Percentiles rank a stretch among this genome's conserved stretches.
These are phyloP conservation scores for Argyrosomus japonicus DNA, from an alignment of 2,113 vertebrate species.

Conservation along the genomic window DNA sequence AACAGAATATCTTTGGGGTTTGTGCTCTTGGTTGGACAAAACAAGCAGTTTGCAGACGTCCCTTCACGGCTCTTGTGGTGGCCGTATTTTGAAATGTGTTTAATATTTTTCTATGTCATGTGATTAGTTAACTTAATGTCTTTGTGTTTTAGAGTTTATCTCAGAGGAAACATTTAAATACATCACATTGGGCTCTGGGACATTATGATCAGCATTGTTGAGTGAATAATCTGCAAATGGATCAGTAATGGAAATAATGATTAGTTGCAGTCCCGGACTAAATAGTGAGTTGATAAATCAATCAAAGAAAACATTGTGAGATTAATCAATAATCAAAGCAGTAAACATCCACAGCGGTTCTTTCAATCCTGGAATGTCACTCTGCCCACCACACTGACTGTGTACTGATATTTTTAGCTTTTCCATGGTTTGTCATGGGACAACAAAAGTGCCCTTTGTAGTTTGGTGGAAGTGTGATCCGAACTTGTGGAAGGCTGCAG, in stretches of 20 bases:
- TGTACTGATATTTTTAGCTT: constrained; percentile 52
- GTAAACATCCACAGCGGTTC: neutral
- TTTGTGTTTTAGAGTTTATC: neutral
- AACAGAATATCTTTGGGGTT: neutral
- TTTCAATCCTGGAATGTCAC: neutral
- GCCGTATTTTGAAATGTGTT: neutral
- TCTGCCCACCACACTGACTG: constrained; percentile 17
- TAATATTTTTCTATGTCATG: neutral
- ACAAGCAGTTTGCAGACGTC: too few relatives aligned
- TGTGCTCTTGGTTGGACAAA: neutral
- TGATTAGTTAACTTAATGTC: neutral
- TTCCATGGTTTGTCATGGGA: constrained; percentile 61
- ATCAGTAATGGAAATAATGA: constrained; percentile 3
- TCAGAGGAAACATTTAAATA: neutral
- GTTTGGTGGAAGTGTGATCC: constrained; percentile 47
- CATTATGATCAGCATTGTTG: neutral
- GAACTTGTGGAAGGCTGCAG: constrained; percentile 48
- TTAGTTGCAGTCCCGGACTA: neutral
- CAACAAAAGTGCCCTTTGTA: constrained; percentile 65
- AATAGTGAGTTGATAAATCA: neutral
- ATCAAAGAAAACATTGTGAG: neutral
- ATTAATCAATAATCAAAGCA: constrained; percentile 22
- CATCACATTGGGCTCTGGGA: neutral
- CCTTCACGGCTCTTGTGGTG: too few relatives aligned
- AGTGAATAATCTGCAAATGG: constrained; percentile 2